Base-by-base conservation (phyloP, 92 coral and sea anemone species). In the Porites lobata region DNA sequence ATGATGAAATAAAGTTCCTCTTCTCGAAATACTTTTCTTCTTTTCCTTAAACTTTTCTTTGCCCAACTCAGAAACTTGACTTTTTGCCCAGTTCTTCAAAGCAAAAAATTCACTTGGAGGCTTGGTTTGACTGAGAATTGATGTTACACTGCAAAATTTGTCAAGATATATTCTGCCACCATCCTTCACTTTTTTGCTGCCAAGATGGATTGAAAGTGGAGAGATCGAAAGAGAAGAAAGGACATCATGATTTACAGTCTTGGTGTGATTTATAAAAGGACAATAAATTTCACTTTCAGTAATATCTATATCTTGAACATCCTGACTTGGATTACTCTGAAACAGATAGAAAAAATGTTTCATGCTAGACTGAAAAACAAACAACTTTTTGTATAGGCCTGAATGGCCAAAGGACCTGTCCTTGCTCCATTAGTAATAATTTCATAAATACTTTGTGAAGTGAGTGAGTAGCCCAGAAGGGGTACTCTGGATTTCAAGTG, bases 71-170 rank as follows among this genome's bases (percentile, higher is more conserved):
- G 89, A 88, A 7, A 94, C 95, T 79, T 92, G 94, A 43, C 94
- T 76, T 76, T 93, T 90, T 57, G 72, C 82, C 99, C 99, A 97
- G 82, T 93, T 94, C 58, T 79, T 90, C 85, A 97, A 87, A 18
- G 98, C 98, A 88, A 92, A 97, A 57, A 86, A 73, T 59, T 97
- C 95, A 70, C 83, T 91, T 17, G 92, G 76, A 65, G 99, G 96
- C 50, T 92, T 92, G 15, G 99, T 97, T 65, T 91, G 89, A 29
- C 88, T 81, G 62, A 97, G 79, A 11, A 97, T 90, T 50, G 99
- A 92, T 67, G 99, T 95, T 22, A 95, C 98, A 85, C 96, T 95
- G 19, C 91, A 91, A 17, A 50, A 89, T 57, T 85, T 83, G 52
- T 86, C 90, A 14, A 83, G 81, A 77, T 96, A 96, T 6, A 95